Base-by-base conservation (phyloP, 2,888 invertebrate species). In the Orthosia incerta region DNA sequence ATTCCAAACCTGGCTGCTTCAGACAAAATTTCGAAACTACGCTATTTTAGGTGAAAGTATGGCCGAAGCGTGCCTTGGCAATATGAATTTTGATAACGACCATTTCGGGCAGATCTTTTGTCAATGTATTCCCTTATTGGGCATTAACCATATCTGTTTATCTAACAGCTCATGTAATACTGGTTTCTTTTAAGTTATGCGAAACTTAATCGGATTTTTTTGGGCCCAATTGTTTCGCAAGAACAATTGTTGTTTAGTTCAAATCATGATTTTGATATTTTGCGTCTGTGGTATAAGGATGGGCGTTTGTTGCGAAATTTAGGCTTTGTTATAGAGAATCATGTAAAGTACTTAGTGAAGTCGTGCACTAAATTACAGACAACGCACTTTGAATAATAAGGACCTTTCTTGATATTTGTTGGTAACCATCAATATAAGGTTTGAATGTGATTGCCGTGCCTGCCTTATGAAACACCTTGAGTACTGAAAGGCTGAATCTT, bases 261-360 rank as follows among this genome's bases (percentile, higher is more conserved):
- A 85, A 76, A 87, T 83, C 86, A 83, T 86, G 87, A 81, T 81
- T 85, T 79, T 82, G 80, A 83, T 87, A 88, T 87, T 87, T 86
- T 73, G 72, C 75, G 67, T 79, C 69, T 68, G 65, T 78, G 71
- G 65, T 79, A 69, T 82, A 66, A 56, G 50, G 79, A 82, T 83
- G 78, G 77, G 79, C 62, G 55, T 15, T 45, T 45, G 67, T 87
- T 86, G 82, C 78, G 74, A 86, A 85, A 86, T 76, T 69, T 72
- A 70, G 74, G 67, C 68, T 74, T 80, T 87, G 83, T 79, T 76
- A 50, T 57, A 63, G 77, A 68, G 62, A 72, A 81, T 81, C 70
- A 57, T 68, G 57, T 79, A 69, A 81, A 62, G 46, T 77, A 69
- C 82, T 82, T 68, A 68, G 59, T 62, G 45, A 31, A 86, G 48